Conservation (phyloP, 2,888 invertebrate genomes). For the Drosophila suboccidentalis region DNA sequence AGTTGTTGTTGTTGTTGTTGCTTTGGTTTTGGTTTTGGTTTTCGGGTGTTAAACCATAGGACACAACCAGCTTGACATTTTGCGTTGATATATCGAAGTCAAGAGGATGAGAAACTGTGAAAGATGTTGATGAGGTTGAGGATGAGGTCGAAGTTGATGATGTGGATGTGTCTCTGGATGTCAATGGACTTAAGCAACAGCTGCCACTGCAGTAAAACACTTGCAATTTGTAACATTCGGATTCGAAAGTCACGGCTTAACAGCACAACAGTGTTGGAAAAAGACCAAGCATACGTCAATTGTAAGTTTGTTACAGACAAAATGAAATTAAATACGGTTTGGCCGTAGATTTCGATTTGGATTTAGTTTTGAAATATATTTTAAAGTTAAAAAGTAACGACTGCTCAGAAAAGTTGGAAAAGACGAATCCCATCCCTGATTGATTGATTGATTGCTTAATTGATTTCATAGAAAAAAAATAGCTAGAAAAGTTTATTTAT, state of each 20-base stretch:
- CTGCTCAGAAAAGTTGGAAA: too few species aligned
- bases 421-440: too few species aligned
- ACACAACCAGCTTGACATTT: slow-evolving; percentile 59
- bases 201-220: slow-evolving; percentile 68
- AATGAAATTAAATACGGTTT: too few species aligned
- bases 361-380: too few species aligned
- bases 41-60: slow-evolving; percentile 54
- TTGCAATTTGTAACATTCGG: slow-evolving; percentile 55
- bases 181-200: slow-evolving; percentile 53
- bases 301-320: too few species aligned
- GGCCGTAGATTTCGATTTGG: too few species aligned
- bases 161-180: slow-evolving; percentile 9
- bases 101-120: slow-evolving; percentile 21
- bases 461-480: too few species aligned
- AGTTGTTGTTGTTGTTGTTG: neutral
- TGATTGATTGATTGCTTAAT: too few species aligned
- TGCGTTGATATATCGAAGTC: slow-evolving; percentile 68
- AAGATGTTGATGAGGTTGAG: neutral
- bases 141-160: slow-evolving; percentile 12
- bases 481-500: too few species aligned
- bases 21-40: slow-evolving; percentile 18
- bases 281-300: too few species aligned
- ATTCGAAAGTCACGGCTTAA: slow-evolving; percentile 25
- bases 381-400: too few species aligned
- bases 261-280: slow-evolving; percentile 39